Conservation (phyloP, 2,797 vertebrate genomes). For the Thamnophis elegans region DNA sequence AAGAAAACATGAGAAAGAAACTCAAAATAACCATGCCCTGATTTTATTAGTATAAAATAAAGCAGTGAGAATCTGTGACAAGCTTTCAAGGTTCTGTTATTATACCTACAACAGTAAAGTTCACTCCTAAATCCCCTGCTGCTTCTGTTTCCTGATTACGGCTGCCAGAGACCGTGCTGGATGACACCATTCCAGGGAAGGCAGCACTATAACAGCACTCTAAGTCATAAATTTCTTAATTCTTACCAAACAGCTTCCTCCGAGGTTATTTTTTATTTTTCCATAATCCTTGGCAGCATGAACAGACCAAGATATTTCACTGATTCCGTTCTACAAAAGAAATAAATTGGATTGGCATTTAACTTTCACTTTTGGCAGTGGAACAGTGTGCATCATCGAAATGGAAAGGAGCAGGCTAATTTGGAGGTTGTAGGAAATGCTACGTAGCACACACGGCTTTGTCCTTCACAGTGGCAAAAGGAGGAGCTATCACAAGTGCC, state of each 20-base stretch:
- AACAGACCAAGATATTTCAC: background rate
- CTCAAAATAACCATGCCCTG: background rate
- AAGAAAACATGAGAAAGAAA: background rate
- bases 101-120: background rate
- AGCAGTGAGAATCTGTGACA: background rate
- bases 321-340: background rate
- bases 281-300: background rate
- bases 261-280: background rate
- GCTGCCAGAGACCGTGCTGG: background rate
- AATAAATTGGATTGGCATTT: background rate
- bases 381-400: background rate
- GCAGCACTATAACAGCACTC: background rate
- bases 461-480: background rate
- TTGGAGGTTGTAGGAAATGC: background rate
- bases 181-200: background rate
- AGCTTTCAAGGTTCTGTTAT: background rate
- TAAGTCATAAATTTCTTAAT: background rate
- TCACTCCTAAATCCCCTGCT: background rate
- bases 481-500: background rate
- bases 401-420: background rate
- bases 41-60: background rate
- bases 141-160: background rate
- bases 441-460: background rate
- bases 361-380: background rate
- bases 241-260: background rate